Percentiles rank a stretch among this genome's conserved stretches.
Evolutionary conservation across 2,888 invertebrate species (phyloP).

Genomic region (Dioctria linearis): DNA sequence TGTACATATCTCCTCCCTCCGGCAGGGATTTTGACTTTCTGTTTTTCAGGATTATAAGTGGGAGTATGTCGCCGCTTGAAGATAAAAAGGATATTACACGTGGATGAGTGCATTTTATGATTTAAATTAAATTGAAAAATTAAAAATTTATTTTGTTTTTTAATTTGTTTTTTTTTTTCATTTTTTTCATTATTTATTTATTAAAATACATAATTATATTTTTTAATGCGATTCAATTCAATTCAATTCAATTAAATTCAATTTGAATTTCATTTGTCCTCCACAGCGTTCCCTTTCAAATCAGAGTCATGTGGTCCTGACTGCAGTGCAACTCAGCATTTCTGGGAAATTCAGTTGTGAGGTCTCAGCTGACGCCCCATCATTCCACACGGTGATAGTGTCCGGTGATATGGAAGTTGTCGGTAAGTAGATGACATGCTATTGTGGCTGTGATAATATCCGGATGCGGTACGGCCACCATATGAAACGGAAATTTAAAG

Average conservation of each 20-base stretch:
- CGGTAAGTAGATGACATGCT: slow-evolving; percentile 63
- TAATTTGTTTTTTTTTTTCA: too few species aligned
- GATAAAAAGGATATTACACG: too few species aligned
- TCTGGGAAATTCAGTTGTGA: slow-evolving; percentile 70
- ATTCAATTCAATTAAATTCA: too few species aligned
- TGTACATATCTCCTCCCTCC: neutral
- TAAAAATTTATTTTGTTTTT: too few species aligned
- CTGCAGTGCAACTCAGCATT: slow-evolving; percentile 67
- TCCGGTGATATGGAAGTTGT: slow-evolving; percentile 70
- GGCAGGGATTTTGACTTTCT: too few species aligned
- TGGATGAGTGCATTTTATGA: too few species aligned
- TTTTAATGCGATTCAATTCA: neutral
- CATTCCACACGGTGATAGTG: slow-evolving; percentile 69
- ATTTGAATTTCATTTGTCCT: neutral
- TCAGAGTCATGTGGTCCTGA: slow-evolving; percentile 68
- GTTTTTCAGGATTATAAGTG: too few species aligned
- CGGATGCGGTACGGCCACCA: neutral
- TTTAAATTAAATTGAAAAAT: too few species aligned
- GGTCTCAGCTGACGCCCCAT: slow-evolving; percentile 70
- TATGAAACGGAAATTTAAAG: neutral
- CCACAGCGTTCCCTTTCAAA: slow-evolving; percentile 68
- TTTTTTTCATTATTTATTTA: too few species aligned
- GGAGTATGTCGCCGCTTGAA: too few species aligned
- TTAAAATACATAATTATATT: neutral
- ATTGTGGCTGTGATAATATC: neutral